Evolutionary conservation across 2,888 invertebrate genomes (phyloP).

Genomic region (Dorcus parallelipipedus): DNA sequence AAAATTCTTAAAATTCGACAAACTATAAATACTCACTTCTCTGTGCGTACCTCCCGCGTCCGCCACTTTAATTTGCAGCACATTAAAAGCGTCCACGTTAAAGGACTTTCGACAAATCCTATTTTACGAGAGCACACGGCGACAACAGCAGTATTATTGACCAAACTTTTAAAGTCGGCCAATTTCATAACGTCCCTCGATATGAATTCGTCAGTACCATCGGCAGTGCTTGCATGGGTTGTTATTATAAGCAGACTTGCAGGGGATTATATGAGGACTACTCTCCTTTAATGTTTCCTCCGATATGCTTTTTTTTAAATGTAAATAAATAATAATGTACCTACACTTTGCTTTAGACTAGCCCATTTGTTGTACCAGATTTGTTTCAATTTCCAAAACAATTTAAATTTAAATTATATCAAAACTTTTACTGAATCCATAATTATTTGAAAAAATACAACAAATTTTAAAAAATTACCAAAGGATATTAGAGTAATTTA

Average conservation of each 20-base stretch:
- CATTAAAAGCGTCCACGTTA: background rate
- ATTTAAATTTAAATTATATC: no score
- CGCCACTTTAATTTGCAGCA: background rate
- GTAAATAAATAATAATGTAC: no score
- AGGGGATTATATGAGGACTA: background rate
- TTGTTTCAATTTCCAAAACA: no score
- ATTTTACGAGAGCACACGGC: slow-evolving; percentile 19
- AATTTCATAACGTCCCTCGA: slow-evolving; percentile 18
- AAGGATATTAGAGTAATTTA: no score
- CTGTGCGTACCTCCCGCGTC: no score
- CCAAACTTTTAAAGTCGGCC: slow-evolving; percentile 30
- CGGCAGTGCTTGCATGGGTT: slow-evolving; percentile 7
- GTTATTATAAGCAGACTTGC: background rate
- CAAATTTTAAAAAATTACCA: no score
- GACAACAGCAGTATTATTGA: slow-evolving; percentile 29
- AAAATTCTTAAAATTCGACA: no score
- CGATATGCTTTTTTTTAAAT: background rate
- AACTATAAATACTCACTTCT: no score
- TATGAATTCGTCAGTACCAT: slow-evolving; percentile 1
- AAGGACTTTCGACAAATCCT: slow-evolving; percentile 19
- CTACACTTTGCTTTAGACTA: no score
- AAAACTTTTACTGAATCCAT: no score
- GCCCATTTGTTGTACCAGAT: no score
- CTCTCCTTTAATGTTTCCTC: background rate
- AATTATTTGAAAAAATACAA: no score